These are phyloP conservation scores for Ficedula albicollis DNA, from an alignment of 2,797 vertebrate species.

Conservation along the genomic window DNA sequence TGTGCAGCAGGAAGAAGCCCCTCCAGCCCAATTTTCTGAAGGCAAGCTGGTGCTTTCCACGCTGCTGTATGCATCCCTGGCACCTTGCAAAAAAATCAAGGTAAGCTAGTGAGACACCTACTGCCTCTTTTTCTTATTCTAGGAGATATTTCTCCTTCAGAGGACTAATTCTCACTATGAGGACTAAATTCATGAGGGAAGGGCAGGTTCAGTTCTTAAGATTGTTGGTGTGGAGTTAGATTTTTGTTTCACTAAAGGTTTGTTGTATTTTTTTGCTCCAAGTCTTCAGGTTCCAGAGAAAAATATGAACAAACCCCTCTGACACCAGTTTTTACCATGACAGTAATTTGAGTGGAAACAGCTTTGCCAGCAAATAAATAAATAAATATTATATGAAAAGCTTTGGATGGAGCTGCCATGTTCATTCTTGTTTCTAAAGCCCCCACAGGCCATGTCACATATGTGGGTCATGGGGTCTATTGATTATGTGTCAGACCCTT, in stretches of 20 bases:
- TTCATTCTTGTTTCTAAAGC: constrained; percentile 78
- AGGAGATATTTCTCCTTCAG: not conserved
- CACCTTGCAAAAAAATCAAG: not conserved
- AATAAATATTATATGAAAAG: constrained; percentile 71
- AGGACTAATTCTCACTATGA: not conserved
- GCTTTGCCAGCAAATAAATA: constrained; percentile 64
- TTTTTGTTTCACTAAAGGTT: not conserved
- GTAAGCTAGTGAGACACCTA: not conserved
- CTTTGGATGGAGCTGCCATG: constrained; percentile 72
- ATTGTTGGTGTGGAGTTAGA: not conserved
- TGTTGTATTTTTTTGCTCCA: not conserved
- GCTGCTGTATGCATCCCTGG: not conserved
- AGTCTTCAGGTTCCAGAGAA: not conserved
- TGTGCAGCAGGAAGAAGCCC: not conserved
- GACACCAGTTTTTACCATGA: constrained; percentile 22
- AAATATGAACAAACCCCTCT: constrained; percentile 24
- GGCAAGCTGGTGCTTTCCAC: not conserved
- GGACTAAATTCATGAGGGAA: not conserved
- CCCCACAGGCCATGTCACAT: constrained; percentile 79
- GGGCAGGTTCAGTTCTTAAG: not conserved
- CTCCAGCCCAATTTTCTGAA: not conserved
- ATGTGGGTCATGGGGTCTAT: constrained; percentile 88
- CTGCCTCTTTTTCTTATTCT: not conserved
- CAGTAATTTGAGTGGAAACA: constrained; percentile 68
- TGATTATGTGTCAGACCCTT: constrained; percentile 91